A percentile compares a stretch with the other conserved stretches of the same genome.
Evolutionary conservation across 2,888 invertebrate genomes (phyloP).

Genomic region (Mantis religiosa): DNA sequence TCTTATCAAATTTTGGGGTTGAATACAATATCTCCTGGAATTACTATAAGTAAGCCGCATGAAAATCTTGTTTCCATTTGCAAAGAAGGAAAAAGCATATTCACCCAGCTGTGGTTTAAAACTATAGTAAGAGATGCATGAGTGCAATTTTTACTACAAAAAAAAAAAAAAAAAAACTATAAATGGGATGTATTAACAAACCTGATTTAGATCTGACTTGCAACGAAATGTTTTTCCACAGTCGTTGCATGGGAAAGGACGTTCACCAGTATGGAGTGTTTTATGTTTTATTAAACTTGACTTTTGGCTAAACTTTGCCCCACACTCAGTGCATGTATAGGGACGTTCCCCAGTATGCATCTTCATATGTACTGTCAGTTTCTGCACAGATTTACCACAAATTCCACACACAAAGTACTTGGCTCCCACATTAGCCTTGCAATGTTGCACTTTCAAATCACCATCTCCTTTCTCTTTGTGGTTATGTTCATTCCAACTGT

Average conservation of each 20-base stretch:
- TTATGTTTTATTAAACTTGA: background rate
- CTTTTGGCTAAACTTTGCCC: background rate
- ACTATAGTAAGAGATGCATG: no score
- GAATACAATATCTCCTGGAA: no score
- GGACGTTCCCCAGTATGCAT: constrained; percentile 17
- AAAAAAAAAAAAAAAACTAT: no score
- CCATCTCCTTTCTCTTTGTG: no score
- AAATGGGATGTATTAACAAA: background rate
- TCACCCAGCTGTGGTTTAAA: no score
- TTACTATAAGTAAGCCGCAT: no score
- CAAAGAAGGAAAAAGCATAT: no score
- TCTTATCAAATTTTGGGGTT: no score
- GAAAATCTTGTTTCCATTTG: no score
- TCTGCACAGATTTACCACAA: background rate
- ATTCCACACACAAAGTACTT: background rate
- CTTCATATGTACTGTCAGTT: background rate
- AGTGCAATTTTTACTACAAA: no score
- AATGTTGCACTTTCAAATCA: background rate
- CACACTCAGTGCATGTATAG: constrained; percentile 3
- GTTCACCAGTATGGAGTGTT: constrained; percentile 9
- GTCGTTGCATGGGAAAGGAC: constrained; percentile 6
- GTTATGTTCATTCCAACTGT: background rate
- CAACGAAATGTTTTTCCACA: constrained; percentile 19
- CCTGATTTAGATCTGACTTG: background rate
- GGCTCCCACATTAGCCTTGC: background rate